Evolutionary conservation across 2,113 vertebrate genomes (phyloP).

Genomic region (Miniopterus natalensis): DNA sequence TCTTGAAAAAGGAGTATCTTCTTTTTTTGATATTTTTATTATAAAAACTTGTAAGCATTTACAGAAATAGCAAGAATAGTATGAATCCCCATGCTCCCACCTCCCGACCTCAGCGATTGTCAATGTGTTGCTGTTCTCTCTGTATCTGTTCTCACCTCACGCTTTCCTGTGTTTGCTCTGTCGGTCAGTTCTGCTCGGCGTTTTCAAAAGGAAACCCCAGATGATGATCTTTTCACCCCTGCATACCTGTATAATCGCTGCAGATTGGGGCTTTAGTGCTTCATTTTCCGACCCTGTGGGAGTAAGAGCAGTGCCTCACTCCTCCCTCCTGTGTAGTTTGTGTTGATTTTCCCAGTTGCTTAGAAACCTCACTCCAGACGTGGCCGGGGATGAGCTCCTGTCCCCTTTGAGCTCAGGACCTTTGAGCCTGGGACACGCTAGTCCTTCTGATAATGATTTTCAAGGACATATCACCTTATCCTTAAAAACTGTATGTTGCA

Average conservation of each 20-base stretch:
- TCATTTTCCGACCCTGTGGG: background rate
- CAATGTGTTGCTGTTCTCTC: background rate
- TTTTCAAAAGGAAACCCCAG: slow-evolving; percentile 20
- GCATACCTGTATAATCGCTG: background rate
- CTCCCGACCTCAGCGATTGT: background rate
- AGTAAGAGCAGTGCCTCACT: background rate
- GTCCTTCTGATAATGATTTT: background rate
- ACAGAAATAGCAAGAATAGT: background rate
- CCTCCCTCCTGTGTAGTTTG: background rate
- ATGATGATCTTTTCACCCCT: background rate
- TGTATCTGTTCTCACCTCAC: background rate
- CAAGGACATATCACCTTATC: background rate
- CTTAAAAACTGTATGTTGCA: background rate
- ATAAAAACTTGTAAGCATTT: background rate
- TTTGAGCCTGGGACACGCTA: background rate
- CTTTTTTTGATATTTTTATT: slow-evolving; percentile 22
- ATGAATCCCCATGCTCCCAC: background rate
- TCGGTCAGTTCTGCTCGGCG: background rate
- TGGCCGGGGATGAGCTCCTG: background rate
- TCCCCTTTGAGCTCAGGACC: background rate
- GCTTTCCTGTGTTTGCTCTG: background rate
- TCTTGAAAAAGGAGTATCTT: background rate
- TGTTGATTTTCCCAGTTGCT: background rate
- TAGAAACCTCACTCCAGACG: background rate
- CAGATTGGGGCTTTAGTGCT: background rate